phyloP scores from a whole-genome alignment of 2,888 invertebrate genomes.

The Adela reaumurella region DNA sequence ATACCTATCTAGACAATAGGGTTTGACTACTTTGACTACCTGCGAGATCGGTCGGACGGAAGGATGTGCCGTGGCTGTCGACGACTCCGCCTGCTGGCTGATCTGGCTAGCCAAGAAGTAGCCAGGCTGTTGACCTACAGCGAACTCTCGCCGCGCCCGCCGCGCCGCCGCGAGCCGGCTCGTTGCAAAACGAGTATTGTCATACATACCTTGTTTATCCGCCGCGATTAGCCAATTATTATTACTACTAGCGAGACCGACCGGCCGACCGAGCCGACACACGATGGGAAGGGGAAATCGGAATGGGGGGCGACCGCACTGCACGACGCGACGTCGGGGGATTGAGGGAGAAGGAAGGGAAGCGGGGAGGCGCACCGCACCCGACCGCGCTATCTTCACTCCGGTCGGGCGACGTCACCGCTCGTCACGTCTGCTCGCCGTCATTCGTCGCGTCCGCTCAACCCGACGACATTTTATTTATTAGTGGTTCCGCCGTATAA shows the following conservation, averaged over 20 bases:
- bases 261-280: too few species aligned
- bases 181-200: slow-evolving; percentile 22
- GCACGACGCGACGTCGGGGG: neutral
- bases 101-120: too few species aligned
- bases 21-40: too few species aligned
- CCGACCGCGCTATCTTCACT: neutral
- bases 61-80: too few species aligned
- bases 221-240: slow-evolving; percentile 4
- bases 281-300: too few species aligned
- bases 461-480: neutral
- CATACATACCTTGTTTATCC: slow-evolving; percentile 2
- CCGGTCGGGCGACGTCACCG: neutral
- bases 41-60: too few species aligned
- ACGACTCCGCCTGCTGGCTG: too few species aligned
- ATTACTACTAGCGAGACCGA: neutral
- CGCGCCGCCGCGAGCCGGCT: slow-evolving; percentile 4
- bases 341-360: neutral
- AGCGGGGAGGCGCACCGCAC: neutral
- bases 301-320: too few species aligned
- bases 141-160: neutral
- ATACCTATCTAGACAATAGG: too few species aligned
- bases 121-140: slow-evolving; percentile 40
- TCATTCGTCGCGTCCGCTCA: neutral
- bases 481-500: slow-evolving; percentile 15
- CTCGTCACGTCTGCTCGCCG: neutral